Evolutionary conservation across 1,140 invertebrate species (phyloP), one percentile per base, ranked within the genome.

Genomic region (Zaprionus camerounensis): DNA sequence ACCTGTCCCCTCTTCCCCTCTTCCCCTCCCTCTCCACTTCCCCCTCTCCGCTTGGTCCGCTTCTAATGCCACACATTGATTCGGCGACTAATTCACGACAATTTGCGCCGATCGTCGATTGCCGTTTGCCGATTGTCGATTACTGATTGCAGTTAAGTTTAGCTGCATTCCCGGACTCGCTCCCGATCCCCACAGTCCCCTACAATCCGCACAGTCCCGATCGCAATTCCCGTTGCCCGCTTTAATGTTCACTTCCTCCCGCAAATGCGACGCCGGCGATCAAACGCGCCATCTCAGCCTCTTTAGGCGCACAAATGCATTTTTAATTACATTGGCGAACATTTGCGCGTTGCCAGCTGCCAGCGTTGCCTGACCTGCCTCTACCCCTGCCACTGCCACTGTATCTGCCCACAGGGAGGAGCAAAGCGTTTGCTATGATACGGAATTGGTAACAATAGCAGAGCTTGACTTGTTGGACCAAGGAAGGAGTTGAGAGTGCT

Each of bases 241-340:
- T 15, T 11, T 15, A 38, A 24, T 38, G 61, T 71, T 57, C 9
- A 84, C 74, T 84, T 84, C 70, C 80, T 80, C 46, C 20, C n/a
- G 41, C 49, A 20, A 22, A 31, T 36, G 61, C 56, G 24, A 12
- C 22, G 11, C 49, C 26, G 53, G n/a, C 74, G 44, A 71, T 70
- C 68, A 76, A 76, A 85, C 72, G 78, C 81, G 82, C 3, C n/a
- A 34, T 34, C 9, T 11, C 41, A 46, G 46, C 70, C 84, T 81
- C 79, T 69, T 90, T 84, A 85, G 71, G 58, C 63, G 55, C 61
- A 62, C 81, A 88, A 88, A 88, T 88, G 85, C 62, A 76, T 90
- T 88, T 88, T 88, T 88, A 88, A 88, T 88, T 88, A 88, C 85
- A 90, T 90, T 85, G 85, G 78, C 76, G 49, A 87, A 84, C 82